Evolutionary conservation across 92 coral and sea anemone genomes (phyloP), one percentile per base, ranked within the genome.

Genomic region (Epizoanthus fatuus): DNA sequence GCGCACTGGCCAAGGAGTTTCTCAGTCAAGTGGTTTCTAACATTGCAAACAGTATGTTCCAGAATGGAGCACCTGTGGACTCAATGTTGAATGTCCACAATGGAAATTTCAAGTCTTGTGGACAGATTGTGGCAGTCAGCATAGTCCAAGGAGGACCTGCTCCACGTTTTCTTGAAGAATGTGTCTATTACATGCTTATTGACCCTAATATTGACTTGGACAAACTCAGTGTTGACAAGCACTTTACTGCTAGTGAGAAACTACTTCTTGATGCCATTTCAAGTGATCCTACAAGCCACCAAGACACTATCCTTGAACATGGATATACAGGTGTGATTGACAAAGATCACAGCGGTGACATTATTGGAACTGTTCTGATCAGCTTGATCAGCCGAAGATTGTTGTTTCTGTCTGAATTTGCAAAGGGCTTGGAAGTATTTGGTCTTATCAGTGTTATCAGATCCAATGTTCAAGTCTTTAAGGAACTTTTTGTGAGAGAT

Each of bases 81-180:
- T 90, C 87, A 11, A 89, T 79, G 22, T 57, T 51, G 45, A 71
- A 89, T 62, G 59, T 89, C 62, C 92, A 90, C 16, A 90, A 90
- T 85, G 90, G 90, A 2, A 72, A 52, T 65, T 90, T 85, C 32
- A 13, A 38, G 5, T 29, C 93, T n/a, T 53, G 86, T 79, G 93
- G 91, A 35, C 42, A 82, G 17, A 55, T 83, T 66, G 65, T 84
- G n/a, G 89, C 91, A 1, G 64, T 81, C 35, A 82, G 91, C 67
- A 20, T 91, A 5, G 89, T 81, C 2, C 91, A 91, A 47, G 94
- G 89, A 37, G 94, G 89, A 8, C 91, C 86, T 5, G 63, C 91
- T 8, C 70, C 88, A 4, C 16, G 16, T 54, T 84, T 84, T 9
- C 53, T 91, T 19, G 86, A 87, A 9, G 90, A 87, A 74, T 59